These are phyloP conservation scores for Sycophaga agraensis DNA, from an alignment of 1,140 invertebrate species.

Conservation along the genomic window DNA sequence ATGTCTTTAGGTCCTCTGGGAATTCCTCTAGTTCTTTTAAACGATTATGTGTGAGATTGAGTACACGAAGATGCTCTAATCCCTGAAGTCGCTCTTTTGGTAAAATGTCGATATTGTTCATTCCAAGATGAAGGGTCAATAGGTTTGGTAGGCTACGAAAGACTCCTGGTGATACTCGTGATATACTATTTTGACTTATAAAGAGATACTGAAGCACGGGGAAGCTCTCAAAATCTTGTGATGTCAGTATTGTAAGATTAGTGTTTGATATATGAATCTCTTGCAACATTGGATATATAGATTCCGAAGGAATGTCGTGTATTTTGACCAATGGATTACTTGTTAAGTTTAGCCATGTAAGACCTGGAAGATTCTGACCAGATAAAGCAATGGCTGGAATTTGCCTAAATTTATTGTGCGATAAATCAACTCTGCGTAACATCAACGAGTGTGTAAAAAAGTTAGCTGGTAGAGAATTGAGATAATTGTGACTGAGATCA, in stretches of 20 bases:
- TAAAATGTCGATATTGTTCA: constrained; percentile 81
- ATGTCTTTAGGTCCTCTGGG: constrained; percentile 71
- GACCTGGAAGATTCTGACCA: constrained; percentile 69
- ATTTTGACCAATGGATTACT: constrained; percentile 76
- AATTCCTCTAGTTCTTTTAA: constrained; percentile 83
- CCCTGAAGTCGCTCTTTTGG: constrained; percentile 84
- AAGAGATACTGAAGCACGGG: constrained; percentile 74
- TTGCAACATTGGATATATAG: constrained; percentile 71
- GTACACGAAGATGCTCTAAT: constrained; percentile 66
- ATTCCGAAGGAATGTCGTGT: constrained; percentile 65
- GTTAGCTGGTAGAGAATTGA: constrained; percentile 77
- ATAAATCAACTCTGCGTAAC: constrained; percentile 75
- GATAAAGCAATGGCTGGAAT: constrained; percentile 79
- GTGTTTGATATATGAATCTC: constrained; percentile 80
- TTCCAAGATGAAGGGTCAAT: constrained; percentile 77
- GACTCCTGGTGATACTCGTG: constrained; percentile 79
- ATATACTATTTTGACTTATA: constrained; percentile 74
- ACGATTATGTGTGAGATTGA: constrained; percentile 83
- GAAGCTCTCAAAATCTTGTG: constrained; percentile 86
- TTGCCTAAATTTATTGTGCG: constrained; percentile 77
- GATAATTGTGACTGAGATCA: constrained; percentile 73
- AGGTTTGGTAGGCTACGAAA: constrained; percentile 77
- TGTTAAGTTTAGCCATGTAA: constrained; percentile 78
- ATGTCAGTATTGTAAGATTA: constrained; percentile 82
- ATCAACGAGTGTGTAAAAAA: constrained; percentile 74